Evolutionary conservation across 1,140 invertebrate species (phyloP).

Genomic region (Eriosoma lanigerum): DNA sequence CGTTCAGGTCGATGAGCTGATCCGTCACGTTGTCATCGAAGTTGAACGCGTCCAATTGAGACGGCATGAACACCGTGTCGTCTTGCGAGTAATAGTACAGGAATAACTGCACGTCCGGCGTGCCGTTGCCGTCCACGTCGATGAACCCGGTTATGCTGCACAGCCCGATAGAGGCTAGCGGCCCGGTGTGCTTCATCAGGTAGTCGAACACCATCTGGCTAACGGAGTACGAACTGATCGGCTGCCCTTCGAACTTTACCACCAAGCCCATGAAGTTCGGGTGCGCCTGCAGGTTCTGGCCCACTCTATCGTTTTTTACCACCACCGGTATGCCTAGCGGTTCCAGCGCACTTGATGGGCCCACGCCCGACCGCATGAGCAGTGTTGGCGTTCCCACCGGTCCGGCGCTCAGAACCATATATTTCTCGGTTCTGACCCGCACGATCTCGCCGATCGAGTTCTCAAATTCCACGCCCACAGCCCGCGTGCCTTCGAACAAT

Average conservation of each 20-base stretch:
- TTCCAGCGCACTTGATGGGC: slow-evolving; percentile 53
- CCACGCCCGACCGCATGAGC: slow-evolving; percentile 60
- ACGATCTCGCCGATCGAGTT: slow-evolving; percentile 58
- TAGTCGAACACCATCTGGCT: slow-evolving; percentile 51
- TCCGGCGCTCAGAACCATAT: slow-evolving; percentile 74
- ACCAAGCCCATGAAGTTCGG: slow-evolving; percentile 21
- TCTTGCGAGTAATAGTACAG: slow-evolving; percentile 26
- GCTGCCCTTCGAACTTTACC: neutral
- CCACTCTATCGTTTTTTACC: slow-evolving; percentile 67
- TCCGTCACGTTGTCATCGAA: slow-evolving; percentile 75
- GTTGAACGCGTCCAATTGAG: slow-evolving; percentile 41
- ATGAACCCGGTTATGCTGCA: slow-evolving; percentile 39
- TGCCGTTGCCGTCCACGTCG: neutral
- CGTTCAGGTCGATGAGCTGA: slow-evolving; percentile 59
- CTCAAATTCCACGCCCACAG: slow-evolving; percentile 66
- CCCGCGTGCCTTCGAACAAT: slow-evolving; percentile 63
- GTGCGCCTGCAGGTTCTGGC: slow-evolving; percentile 78
- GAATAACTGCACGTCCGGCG: slow-evolving; percentile 30
- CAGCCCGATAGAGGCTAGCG: slow-evolving; percentile 23
- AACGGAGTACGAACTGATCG: slow-evolving; percentile 14
- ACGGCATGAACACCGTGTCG: slow-evolving; percentile 37
- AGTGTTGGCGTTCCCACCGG: slow-evolving; percentile 71
- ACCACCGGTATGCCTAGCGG: slow-evolving; percentile 55
- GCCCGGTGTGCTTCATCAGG: slow-evolving; percentile 10
- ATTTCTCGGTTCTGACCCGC: slow-evolving; percentile 60